phyloP scores from a whole-genome alignment of 2,888 invertebrate genomes.

The Chirona hameri region DNA sequence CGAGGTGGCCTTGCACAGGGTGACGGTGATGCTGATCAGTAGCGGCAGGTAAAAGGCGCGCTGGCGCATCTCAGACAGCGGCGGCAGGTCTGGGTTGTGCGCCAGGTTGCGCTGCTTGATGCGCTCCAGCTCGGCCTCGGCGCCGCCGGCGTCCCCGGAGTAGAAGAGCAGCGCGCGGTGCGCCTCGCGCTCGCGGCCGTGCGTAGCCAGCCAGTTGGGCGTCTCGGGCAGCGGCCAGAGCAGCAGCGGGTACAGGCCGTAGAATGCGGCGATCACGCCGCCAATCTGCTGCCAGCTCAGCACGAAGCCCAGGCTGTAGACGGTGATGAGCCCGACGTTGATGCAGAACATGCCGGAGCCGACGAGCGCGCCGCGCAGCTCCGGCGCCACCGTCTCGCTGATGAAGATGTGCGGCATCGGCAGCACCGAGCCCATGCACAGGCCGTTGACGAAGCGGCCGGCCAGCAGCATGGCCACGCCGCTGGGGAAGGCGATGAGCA shows the following conservation, averaged over 20 bases:
- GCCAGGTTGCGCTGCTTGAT: background rate
- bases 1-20: constrained; percentile 25
- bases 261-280: constrained; percentile 63
- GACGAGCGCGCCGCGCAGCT: constrained; percentile 78
- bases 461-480: constrained; percentile 25
- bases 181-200: constrained; percentile 68
- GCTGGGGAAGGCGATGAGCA: background rate
- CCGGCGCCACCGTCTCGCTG: constrained; percentile 81
- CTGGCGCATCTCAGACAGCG: background rate
- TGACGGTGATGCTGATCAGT: constrained; percentile 4
- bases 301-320: constrained; percentile 76
- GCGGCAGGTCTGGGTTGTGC: constrained; percentile 29
- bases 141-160: constrained; percentile 69
- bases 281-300: constrained; percentile 81
- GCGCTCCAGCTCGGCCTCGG: constrained; percentile 63
- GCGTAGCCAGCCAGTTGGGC: constrained; percentile 74
- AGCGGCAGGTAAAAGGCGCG: constrained; percentile 23
- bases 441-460: constrained; percentile 13
- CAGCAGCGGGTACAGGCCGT: constrained; percentile 46
- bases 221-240: constrained; percentile 66
- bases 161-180: constrained; percentile 71
- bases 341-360: constrained; percentile 79
- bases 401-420: constrained; percentile 64
- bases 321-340: constrained; percentile 76
- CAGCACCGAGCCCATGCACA: constrained; percentile 27